Evolutionary conservation across 2,888 invertebrate genomes (phyloP).

Genomic region (Allolobophora icterica): DNA sequence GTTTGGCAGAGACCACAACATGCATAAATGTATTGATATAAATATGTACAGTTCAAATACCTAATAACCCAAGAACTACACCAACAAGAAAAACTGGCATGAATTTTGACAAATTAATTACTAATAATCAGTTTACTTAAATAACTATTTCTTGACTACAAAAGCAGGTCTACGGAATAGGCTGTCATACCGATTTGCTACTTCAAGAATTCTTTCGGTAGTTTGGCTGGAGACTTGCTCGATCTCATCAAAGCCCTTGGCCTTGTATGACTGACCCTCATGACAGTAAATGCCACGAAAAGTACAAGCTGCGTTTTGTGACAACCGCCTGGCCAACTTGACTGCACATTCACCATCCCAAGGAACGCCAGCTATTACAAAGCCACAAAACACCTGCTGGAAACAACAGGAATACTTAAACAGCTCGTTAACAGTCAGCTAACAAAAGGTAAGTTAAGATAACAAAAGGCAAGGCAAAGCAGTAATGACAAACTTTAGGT

Average conservation of each 20-base stretch:
- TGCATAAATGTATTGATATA: not conserved
- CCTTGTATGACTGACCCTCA: conserved; percentile 56
- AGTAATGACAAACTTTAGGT: not conserved
- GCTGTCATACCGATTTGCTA: conserved; percentile 49
- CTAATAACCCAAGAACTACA: not conserved
- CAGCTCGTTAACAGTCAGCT: not conserved
- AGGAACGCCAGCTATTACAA: conserved; percentile 51
- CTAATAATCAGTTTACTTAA: too few species aligned
- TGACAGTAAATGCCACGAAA: conserved; percentile 60
- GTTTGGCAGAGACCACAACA: not conserved
- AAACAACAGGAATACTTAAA: not conserved
- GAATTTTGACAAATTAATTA: too few species aligned
- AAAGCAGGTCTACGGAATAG: not conserved
- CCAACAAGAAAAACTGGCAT: not conserved
- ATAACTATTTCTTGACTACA: not conserved
- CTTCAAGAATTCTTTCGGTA: conserved; percentile 48
- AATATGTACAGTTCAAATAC: not conserved
- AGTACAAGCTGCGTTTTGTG: conserved; percentile 30
- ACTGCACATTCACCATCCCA: conserved; percentile 66
- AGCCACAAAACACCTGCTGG: conserved; percentile 18
- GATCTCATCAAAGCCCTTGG: conserved; percentile 46
- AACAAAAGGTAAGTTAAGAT: not conserved
- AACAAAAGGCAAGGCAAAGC: not conserved
- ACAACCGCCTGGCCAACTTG: conserved; percentile 45
- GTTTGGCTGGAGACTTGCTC: conserved; percentile 48